Conservation (phyloP, 1,140 invertebrate genomes). For the Halesus radiatus region DNA sequence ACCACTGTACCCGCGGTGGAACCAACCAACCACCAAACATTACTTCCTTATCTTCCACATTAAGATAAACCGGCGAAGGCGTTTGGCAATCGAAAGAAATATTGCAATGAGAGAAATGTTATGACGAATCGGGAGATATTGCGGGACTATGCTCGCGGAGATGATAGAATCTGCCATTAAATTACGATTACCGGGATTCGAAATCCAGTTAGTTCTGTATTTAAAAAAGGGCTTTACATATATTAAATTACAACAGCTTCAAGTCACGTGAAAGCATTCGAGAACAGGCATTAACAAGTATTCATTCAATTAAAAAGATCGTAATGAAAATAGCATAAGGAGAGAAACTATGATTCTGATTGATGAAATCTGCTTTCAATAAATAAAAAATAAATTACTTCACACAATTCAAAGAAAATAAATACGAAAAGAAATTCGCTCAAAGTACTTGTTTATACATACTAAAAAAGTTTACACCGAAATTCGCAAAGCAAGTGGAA, state of each 20-base stretch:
- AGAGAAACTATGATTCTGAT: too few species aligned
- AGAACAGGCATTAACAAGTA: neutral
- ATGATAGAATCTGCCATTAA: too few species aligned
- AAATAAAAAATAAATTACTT: too few species aligned
- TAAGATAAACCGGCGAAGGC: conserved; percentile 35
- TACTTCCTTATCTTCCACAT: conserved; percentile 34
- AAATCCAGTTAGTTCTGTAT: neutral
- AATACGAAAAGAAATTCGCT: too few species aligned
- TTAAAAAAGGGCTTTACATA: neutral
- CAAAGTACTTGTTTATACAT: too few species aligned
- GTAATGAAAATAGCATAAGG: too few species aligned
- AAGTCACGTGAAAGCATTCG: neutral
- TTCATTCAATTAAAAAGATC: neutral
- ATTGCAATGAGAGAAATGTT: conserved; percentile 26
- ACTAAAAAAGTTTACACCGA: too few species aligned
- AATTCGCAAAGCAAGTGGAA: too few species aligned
- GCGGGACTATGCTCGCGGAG: neutral
- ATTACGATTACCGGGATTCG: neutral
- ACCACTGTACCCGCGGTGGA: too few species aligned
- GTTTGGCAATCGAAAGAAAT: conserved; percentile 25
- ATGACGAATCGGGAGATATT: conserved; percentile 23
- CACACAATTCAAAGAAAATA: too few species aligned
- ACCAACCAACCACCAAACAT: neutral
- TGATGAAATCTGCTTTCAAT: too few species aligned
- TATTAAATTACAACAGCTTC: neutral